These are phyloP conservation scores for Aepyceros melampus DNA, from an alignment of 2,113 vertebrate genomes.

Conservation along the genomic window DNA sequence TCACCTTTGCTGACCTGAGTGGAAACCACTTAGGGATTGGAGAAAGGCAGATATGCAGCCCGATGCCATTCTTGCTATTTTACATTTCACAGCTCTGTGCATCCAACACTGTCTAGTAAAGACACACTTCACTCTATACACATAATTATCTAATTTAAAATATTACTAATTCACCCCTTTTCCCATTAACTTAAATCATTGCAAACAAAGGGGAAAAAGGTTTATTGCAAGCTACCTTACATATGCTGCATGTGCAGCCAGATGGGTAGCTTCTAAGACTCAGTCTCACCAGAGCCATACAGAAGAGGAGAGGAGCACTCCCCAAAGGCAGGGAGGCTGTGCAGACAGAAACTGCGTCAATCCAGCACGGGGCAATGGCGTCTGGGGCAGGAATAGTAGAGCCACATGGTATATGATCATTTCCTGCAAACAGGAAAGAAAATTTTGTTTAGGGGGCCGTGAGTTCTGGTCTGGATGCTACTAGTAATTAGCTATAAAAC, in stretches of 20 bases:
- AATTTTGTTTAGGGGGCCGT: neutral
- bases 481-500: neutral
- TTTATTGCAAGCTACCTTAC: neutral
- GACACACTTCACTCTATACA: neutral
- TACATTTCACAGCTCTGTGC: neutral
- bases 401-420: neutral
- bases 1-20: neutral
- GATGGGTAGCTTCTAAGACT: neutral
- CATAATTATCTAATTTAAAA: neutral
- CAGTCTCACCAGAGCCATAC: neutral
- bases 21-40: neutral
- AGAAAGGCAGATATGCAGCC: neutral
- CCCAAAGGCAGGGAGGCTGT: neutral
- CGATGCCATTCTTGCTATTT: neutral
- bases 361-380: neutral
- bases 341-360: neutral
- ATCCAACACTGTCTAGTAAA: neutral
- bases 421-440: neutral
- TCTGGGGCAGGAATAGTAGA: neutral
- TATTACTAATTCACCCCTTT: neutral
- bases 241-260: neutral
- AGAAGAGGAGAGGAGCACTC: neutral
- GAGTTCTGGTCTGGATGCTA: neutral
- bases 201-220: neutral
- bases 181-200: neutral